A percentile compares a stretch with the other conserved stretches of the same genome.
These are phyloP conservation scores for Salminus brasiliensis DNA, from an alignment of 2,113 vertebrate genomes.

Conservation along the genomic window DNA sequence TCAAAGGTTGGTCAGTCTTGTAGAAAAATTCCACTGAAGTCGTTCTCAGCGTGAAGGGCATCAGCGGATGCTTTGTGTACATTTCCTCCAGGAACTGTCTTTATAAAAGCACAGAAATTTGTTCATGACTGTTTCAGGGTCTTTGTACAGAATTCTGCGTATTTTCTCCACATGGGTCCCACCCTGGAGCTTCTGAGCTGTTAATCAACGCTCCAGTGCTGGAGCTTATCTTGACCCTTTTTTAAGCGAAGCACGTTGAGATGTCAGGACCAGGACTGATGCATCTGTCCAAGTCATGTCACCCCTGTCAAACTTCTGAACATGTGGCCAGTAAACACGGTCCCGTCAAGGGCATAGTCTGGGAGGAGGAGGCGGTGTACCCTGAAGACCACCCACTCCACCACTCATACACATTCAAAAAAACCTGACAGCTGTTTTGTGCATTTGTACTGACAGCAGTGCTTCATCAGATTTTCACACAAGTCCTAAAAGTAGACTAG, in stretches of 20 bases:
- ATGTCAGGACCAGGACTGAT: neutral
- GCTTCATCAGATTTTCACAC: no score
- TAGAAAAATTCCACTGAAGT: neutral
- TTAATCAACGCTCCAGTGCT: slow-evolving; percentile 58
- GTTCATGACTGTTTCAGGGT: slow-evolving; percentile 28
- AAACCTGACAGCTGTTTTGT: neutral
- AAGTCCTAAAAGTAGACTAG: no score
- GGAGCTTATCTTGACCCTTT: slow-evolving; percentile 52
- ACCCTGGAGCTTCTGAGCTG: slow-evolving; percentile 51
- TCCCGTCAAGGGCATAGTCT: neutral
- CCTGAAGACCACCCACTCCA: neutral
- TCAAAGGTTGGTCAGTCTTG: no score
- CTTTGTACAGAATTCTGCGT: slow-evolving; percentile 35
- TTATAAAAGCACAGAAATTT: neutral
- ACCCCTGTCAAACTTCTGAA: slow-evolving; percentile 21
- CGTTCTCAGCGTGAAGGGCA: neutral
- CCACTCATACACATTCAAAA: neutral
- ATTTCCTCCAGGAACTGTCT: slow-evolving; percentile 7
- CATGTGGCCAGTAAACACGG: slow-evolving; percentile 32
- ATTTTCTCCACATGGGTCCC: slow-evolving; percentile 50
- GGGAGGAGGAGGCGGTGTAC: neutral
- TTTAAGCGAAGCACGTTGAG: slow-evolving; percentile 47
- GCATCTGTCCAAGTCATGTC: slow-evolving; percentile 47
- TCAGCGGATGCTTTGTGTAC: no score
- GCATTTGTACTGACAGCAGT: neutral